Conservation (phyloP, 2,888 invertebrate genomes). For the Eurytoma californica region DNA sequence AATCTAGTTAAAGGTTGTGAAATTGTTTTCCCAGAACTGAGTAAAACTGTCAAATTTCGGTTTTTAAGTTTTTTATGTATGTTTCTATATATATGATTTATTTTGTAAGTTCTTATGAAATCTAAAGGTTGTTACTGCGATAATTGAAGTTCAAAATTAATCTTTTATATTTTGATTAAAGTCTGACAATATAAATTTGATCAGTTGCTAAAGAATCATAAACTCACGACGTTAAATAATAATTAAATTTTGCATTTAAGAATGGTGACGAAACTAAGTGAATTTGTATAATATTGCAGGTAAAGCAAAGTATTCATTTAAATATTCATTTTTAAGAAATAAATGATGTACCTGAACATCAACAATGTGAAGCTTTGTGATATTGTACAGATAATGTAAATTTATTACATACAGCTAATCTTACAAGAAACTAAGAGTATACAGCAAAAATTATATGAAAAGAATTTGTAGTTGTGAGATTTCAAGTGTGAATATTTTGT, state of each 20-base stretch:
- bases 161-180: conserved; percentile 17
- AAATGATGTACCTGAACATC: conserved; percentile 35
- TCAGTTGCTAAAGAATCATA: neutral
- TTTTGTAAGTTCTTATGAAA: neutral
- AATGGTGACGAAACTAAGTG: conserved; percentile 6
- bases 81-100: neutral
- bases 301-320: conserved; percentile 9
- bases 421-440: neutral
- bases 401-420: conserved; percentile 12
- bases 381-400: conserved; percentile 27
- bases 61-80: neutral
- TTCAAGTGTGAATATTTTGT: too few species aligned
- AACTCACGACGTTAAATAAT: neutral
- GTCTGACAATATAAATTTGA: conserved; percentile 15
- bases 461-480: too few species aligned
- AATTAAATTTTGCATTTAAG: conserved; percentile 27
- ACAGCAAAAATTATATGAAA: too few species aligned
- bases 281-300: neutral
- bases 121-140: neutral
- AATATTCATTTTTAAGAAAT: neutral
- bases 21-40: conserved; percentile 13
- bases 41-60: conserved; percentile 3
- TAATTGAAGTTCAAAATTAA: conserved; percentile 24
- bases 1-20: neutral
- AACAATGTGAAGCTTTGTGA: conserved; percentile 19